Evolutionary conservation across 2,113 vertebrate genomes (phyloP).

Genomic region (Hippocampus zosterae): DNA sequence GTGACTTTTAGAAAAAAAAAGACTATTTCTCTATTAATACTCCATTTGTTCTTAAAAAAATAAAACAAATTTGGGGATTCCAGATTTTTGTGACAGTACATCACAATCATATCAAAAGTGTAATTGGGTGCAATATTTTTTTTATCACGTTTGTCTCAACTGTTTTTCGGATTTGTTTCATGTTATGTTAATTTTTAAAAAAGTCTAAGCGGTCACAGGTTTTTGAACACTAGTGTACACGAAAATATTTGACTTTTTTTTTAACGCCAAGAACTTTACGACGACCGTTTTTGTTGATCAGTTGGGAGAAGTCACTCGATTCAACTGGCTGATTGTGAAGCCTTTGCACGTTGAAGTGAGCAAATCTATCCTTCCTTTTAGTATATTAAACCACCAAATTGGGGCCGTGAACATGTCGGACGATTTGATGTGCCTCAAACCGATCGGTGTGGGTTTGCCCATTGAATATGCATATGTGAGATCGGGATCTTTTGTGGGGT

Average conservation of each 20-base stretch:
- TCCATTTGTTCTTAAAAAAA: too few species aligned
- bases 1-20: too few species aligned
- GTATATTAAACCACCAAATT: background rate
- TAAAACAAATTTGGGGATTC: too few species aligned
- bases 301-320: background rate
- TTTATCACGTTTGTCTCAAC: too few species aligned
- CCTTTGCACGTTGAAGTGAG: background rate
- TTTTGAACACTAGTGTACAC: background rate
- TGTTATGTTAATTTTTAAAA: too few species aligned
- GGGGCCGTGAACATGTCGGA: background rate
- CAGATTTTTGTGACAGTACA: too few species aligned
- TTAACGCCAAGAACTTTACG: background rate
- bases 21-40: too few species aligned
- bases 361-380: conserved; percentile 17
- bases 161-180: too few species aligned
- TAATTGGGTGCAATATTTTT: too few species aligned
- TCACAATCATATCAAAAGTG: too few species aligned
- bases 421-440: conserved; percentile 11
- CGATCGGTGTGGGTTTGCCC: conserved; percentile 11
- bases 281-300: background rate
- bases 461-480: conserved; percentile 84
- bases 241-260: background rate
- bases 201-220: background rate
- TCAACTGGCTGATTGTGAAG: background rate
- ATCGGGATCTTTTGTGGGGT: conserved; percentile 95